Conservation (phyloP, 2,888 invertebrate genomes). For the Ecliptopera silaceata region DNA sequence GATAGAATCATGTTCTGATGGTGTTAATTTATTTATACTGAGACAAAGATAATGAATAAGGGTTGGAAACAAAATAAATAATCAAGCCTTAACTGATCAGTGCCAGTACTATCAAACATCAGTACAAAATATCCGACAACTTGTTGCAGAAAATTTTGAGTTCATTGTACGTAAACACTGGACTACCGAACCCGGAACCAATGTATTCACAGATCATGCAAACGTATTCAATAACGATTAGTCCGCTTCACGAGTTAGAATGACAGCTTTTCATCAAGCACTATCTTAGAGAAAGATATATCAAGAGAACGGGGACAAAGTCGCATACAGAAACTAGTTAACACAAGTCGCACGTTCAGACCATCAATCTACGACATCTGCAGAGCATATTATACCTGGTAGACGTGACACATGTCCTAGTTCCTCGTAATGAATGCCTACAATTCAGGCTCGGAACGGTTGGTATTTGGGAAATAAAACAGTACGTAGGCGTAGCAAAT, state of each 20-base stretch:
- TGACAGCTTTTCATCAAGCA: background rate
- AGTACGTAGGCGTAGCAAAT: constrained; percentile 18
- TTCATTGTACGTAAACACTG: background rate
- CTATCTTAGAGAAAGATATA: background rate
- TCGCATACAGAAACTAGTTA: constrained; percentile 11
- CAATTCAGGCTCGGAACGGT: constrained; percentile 14
- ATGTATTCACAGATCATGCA: background rate
- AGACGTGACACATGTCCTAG: constrained; percentile 29
- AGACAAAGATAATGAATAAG: too few species aligned
- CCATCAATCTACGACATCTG: constrained; percentile 28
- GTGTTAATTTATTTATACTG: background rate
- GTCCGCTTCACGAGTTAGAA: background rate
- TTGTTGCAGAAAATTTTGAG: background rate
- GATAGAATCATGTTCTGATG: background rate
- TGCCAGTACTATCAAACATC: too few species aligned
- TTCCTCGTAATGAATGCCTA: constrained; percentile 21
- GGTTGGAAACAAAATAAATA: too few species aligned
- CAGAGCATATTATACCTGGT: constrained; percentile 23
- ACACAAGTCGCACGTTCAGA: constrained; percentile 17
- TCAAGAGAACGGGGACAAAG: background rate
- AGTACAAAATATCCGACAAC: too few species aligned
- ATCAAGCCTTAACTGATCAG: too few species aligned
- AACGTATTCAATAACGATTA: background rate
- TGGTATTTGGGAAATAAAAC: constrained; percentile 21
- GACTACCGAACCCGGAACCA: background rate